Evolutionary conservation across 1,140 invertebrate species (phyloP), one percentile per base, ranked within the genome.

Genomic region (silkworm (Bombyx mori)): DNA sequence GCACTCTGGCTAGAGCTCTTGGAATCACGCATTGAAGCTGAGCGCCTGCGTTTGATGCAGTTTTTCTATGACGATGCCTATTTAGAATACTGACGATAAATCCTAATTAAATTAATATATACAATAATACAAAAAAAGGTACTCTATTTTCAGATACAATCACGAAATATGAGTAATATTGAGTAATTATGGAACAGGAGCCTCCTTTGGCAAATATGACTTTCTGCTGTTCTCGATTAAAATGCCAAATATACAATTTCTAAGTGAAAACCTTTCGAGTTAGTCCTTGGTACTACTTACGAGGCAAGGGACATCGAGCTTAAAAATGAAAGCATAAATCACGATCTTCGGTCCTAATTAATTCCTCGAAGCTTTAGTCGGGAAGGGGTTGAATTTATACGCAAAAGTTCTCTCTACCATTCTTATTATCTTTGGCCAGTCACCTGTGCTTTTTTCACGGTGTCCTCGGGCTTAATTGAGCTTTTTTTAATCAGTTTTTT

Each of bases 11-110:
- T 83, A 62, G 89, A 90, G 69, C 89, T 89, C 87, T 94, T 94
- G 8, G 93, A 95, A 68, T 95, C 94, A 42, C 94, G 89, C 79
- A 94, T 90, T 51, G 94, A 96, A 66, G 94, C 94, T 65, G 94
- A 94, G 57, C 94, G 91, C 63, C 93, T 91, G 67, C 94, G 89
- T 71, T 94, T 92, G 47, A 94, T 85, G n/a, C n/a, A n/a, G n/a
- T n/a, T n/a, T n/a, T n/a, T n/a, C 26, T 35, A 35, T 35, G 26
- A 35, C 0, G 26, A 5, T 5, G 26, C 26, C 4, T 2, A 3
- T 35, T 35, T 35, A 35, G 2, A 2, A 35, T 35, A 35, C 26
- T 35, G 26, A 5, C 26, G 1, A 35, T 35, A 35, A 5, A 35
- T 35, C 1, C 26, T 35, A 35, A 35, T 35, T 35, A 35, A 35